phyloP scores from a whole-genome alignment of 92 coral and sea anemone species.

The Siderastrea radians region DNA sequence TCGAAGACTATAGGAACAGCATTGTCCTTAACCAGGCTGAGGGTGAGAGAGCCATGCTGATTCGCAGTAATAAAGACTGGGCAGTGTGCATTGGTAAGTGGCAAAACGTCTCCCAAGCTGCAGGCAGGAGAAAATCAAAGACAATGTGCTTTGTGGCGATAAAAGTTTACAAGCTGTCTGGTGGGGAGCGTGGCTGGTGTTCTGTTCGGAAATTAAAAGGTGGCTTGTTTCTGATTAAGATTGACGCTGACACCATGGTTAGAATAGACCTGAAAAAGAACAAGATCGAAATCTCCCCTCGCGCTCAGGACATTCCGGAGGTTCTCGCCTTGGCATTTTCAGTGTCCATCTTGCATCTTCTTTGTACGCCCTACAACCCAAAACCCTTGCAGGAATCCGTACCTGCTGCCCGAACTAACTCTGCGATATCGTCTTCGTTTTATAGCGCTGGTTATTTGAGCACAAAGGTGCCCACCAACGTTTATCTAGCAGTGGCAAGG shows the following conservation, averaged over 20 bases:
- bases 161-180: conserved; percentile 10
- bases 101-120: background rate
- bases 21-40: conserved; percentile 14
- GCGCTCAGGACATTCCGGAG: conserved; percentile 57
- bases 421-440: conserved; percentile 25
- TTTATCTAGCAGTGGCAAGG: conserved; percentile 11
- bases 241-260: conserved; percentile 37
- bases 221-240: conserved; percentile 31
- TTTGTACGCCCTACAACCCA: conserved; percentile 56
- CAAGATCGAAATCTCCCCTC: conserved; percentile 15
- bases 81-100: conserved; percentile 59
- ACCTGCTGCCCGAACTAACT: conserved; percentile 21
- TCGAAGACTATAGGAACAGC: conserved; percentile 35
- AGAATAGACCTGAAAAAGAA: background rate
- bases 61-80: conserved; percentile 43
- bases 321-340: conserved; percentile 57
- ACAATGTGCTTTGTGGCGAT: conserved; percentile 26
- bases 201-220: conserved; percentile 44
- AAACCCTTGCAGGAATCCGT: conserved; percentile 19
- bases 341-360: conserved; percentile 50
- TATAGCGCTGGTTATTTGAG: conserved; percentile 54
- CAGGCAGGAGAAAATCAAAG: conserved; percentile 1
- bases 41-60: conserved; percentile 64
- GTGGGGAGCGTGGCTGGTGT: conserved; percentile 56
- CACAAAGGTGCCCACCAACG: conserved; percentile 61